phyloP scores from a whole-genome alignment of 2,888 invertebrate species.

The Linnaemya tessellans region DNA sequence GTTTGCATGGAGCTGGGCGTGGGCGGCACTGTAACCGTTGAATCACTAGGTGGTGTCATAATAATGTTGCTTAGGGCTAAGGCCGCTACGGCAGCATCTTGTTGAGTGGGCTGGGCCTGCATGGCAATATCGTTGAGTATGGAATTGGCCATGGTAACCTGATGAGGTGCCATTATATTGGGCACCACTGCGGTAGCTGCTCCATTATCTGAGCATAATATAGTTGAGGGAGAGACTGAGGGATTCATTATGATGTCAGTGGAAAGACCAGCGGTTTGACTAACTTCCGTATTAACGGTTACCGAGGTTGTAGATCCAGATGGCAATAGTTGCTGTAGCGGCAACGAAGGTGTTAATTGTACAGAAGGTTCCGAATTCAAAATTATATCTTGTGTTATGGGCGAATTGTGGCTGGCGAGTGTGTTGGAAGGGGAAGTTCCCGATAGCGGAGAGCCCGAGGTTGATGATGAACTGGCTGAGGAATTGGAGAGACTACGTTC shows the following conservation, averaged over 20 bases:
- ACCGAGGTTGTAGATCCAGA: conserved; percentile 71
- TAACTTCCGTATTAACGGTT: conserved; percentile 74
- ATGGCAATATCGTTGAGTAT: conserved; percentile 82
- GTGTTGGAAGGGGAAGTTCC: conserved; percentile 78
- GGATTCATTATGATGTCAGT: conserved; percentile 86
- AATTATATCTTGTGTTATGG: conserved; percentile 83
- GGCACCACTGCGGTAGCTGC: conserved; percentile 80
- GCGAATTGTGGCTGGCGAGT: conserved; percentile 77
- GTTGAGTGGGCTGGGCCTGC: conserved; percentile 80
- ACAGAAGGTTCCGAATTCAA: conserved; percentile 82
- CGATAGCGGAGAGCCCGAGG: conserved; percentile 57
- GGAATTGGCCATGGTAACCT: conserved; percentile 81
- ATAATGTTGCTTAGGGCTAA: conserved; percentile 82
- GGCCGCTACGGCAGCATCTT: conserved; percentile 80
- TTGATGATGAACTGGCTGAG: conserved; percentile 73
- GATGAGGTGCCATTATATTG: conserved; percentile 81
- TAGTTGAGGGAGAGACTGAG: conserved; percentile 85
- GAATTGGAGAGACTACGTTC: conserved; percentile 83
- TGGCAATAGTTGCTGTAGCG: conserved; percentile 78
- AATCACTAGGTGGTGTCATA: conserved; percentile 79
- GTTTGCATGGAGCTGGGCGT: conserved; percentile 78
- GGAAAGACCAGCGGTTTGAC: conserved; percentile 75
- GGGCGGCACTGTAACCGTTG: conserved; percentile 73
- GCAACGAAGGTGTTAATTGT: conserved; percentile 77
- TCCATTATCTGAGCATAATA: conserved; percentile 84